A percentile compares a stretch with the other conserved stretches of the same genome.
These are phyloP conservation scores for Leptinotarsa peninsularis DNA, from an alignment of 2,888 invertebrate genomes.

Conservation along the genomic window DNA sequence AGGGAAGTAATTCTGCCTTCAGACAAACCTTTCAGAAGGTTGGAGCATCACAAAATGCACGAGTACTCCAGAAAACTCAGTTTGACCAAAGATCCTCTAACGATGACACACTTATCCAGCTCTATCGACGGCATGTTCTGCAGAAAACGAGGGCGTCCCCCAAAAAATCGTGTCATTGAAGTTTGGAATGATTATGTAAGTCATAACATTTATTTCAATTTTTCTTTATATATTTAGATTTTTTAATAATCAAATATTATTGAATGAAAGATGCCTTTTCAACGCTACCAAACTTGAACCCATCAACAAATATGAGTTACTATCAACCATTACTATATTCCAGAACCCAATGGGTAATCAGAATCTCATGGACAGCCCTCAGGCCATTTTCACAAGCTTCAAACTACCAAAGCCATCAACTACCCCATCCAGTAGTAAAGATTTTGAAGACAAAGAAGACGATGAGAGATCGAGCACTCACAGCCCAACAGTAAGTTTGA, in stretches of 20 bases:
- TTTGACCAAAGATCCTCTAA: constrained; percentile 66
- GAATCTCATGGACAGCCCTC: constrained; percentile 75
- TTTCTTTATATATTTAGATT: not conserved
- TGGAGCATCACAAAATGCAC: constrained; percentile 90
- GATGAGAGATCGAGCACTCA: constrained; percentile 64
- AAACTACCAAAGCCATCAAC: constrained; percentile 82
- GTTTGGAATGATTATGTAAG: constrained; percentile 88
- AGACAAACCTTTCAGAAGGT: constrained; percentile 82
- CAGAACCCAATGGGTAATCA: constrained; percentile 62
- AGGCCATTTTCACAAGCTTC: constrained; percentile 93
- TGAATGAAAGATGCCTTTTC: no score
- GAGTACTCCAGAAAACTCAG: constrained; percentile 65
- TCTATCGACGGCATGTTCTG: constrained; percentile 93
- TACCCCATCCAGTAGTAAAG: constrained; percentile 59
- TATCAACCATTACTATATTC: constrained; percentile 34
- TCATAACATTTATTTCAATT: constrained; percentile 45
- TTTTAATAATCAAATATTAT: not conserved
- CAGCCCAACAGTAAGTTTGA: constrained; percentile 61
- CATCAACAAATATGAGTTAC: not conserved
- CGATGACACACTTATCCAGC: constrained; percentile 73
- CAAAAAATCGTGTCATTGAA: constrained; percentile 94
- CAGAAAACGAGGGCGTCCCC: constrained; percentile 94
- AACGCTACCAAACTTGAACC: not conserved
- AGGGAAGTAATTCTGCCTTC: constrained; percentile 81
- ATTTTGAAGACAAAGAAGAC: constrained; percentile 60